phyloP scores from a whole-genome alignment of 1,140 invertebrate genomes.

The Magallana angulata region DNA sequence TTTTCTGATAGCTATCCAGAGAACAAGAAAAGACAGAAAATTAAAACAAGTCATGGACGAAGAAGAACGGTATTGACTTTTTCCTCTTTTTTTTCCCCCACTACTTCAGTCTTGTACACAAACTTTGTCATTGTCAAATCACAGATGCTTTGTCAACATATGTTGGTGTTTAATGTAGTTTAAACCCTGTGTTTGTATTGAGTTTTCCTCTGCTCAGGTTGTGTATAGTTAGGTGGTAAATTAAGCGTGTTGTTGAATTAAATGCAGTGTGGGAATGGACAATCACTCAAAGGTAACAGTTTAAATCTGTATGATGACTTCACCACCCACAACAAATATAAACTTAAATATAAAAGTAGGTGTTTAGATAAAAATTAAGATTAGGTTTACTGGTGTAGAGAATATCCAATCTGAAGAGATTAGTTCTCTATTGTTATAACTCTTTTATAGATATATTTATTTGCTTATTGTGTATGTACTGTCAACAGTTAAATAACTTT shows the following conservation, averaged over 20 bases:
- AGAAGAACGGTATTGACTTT: conserved; percentile 30
- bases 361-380: no score
- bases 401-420: no score
- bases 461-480: neutral
- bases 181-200: neutral
- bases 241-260: neutral
- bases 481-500: conserved; percentile 23
- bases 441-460: neutral
- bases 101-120: neutral
- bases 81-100: neutral
- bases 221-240: neutral
- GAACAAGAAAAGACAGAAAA: conserved; percentile 2
- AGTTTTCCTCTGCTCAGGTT: neutral
- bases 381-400: no score
- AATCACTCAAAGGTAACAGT: no score
- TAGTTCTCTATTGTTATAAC: neutral
- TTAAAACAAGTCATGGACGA: neutral
- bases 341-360: no score
- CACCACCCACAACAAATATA: no score
- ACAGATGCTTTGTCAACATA: conserved; percentile 11
- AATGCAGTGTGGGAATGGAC: no score
- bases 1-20: conserved; percentile 4
- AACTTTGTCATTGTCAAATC: neutral
- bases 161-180: neutral
- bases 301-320: no score